A percentile compares a stretch with the other conserved stretches of the same genome.
These are phyloP conservation scores for Trogon surrucura DNA, from an alignment of 2,113 vertebrate genomes.

Conservation along the genomic window DNA sequence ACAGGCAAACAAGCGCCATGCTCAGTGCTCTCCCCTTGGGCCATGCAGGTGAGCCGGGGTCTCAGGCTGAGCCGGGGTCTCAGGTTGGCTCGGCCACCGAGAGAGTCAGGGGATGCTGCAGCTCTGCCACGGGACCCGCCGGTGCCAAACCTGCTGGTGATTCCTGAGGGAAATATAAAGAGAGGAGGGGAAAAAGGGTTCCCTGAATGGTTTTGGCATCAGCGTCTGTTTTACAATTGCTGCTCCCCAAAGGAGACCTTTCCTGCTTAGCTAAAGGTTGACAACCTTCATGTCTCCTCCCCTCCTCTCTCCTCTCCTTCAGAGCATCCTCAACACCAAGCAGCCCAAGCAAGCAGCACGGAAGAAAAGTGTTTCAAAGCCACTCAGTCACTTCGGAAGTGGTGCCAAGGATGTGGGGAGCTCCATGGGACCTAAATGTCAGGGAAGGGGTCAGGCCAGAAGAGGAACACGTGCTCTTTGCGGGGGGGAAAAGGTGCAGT, in stretches of 20 bases:
- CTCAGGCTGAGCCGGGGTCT: neutral
- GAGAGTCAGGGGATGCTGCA: too few species aligned
- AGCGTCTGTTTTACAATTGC: neutral
- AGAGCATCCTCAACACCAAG: fast-evolving
- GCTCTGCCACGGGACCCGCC: fast-evolving
- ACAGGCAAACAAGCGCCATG: neutral
- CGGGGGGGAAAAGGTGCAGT: neutral
- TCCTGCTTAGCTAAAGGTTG: neutral
- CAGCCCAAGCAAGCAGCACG: neutral
- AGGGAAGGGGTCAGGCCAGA: neutral
- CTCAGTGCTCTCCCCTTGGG: neutral
- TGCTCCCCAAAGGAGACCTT: neutral
- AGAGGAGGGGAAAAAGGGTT: neutral
- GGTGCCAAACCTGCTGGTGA: neutral
- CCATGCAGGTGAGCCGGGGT: fast-evolving
- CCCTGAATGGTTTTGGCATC: neutral
- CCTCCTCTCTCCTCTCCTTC: neutral
- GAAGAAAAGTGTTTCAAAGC: neutral
- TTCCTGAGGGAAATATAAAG: neutral
- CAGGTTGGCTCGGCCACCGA: neutral
- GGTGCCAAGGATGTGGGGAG: fast-evolving
- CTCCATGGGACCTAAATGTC: fast-evolving
- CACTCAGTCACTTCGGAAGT: neutral
- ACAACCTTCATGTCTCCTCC: neutral
- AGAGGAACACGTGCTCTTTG: neutral